Conservation (phyloP, 2,797 vertebrate genomes). For the Jordanella pulchra region DNA sequence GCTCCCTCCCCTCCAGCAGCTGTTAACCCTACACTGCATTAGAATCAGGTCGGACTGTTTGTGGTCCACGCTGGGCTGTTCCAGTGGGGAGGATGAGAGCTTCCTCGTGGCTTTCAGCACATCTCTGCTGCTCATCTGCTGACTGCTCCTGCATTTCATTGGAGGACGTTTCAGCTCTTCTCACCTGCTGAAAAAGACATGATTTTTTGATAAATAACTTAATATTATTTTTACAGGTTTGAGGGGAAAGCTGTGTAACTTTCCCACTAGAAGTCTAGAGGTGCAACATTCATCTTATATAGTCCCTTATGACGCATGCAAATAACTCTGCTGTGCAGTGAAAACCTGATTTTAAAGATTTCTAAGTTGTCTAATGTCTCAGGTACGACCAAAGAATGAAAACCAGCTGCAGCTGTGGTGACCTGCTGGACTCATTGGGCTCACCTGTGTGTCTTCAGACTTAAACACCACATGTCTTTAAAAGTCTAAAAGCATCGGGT, state of each 20-base stretch:
- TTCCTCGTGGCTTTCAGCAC: slow-evolving; percentile 29
- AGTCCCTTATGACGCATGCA: neutral
- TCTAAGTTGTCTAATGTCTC: no score
- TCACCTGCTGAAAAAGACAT: neutral
- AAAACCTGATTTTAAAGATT: neutral
- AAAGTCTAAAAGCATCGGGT: neutral
- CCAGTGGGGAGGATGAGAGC: slow-evolving; percentile 26
- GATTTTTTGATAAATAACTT: neutral
- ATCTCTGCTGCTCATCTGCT: slow-evolving; percentile 10
- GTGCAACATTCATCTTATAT: neutral
- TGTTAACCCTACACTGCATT: slow-evolving; percentile 65
- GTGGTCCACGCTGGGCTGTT: slow-evolving; percentile 26
- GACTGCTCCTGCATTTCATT: no score
- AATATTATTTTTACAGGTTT: neutral
- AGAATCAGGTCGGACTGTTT: slow-evolving; percentile 56
- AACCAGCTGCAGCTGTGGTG: neutral
- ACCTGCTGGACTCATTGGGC: no score
- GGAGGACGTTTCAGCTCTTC: neutral
- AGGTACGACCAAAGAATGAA: neutral
- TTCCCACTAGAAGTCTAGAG: neutral
- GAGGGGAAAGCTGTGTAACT: neutral
- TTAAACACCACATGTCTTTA: neutral
- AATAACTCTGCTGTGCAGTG: neutral
- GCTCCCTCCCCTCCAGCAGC: slow-evolving; percentile 50
- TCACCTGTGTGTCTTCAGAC: neutral